A percentile compares a stretch with the other conserved stretches of the same genome.
phyloP scores from a whole-genome alignment of 2,113 vertebrate genomes.

The Pionites leucogaster region DNA sequence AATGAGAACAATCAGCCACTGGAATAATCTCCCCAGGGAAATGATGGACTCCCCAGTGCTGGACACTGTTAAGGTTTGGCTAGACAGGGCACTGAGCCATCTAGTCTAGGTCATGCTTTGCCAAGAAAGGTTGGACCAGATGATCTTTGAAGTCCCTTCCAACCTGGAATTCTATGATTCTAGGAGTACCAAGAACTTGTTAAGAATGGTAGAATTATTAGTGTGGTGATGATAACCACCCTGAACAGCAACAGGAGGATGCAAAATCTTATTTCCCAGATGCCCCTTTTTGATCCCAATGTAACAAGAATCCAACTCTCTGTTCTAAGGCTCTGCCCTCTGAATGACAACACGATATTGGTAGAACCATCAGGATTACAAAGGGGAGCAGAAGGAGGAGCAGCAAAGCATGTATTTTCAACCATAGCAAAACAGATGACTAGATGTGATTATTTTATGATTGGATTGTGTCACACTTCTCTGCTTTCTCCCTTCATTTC shows the following conservation, averaged over 20 bases:
- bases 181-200: not conserved
- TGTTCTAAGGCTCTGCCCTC: not conserved
- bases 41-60: not conserved
- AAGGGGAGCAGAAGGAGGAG: not conserved
- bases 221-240: not conserved
- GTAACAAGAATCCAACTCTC: not conserved
- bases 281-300: not conserved
- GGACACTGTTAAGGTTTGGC: not conserved
- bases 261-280: not conserved
- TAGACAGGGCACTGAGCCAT: not conserved
- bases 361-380: not conserved
- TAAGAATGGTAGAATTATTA: not conserved
- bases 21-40: not conserved
- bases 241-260: not conserved
- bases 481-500: not conserved
- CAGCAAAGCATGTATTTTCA: not conserved
- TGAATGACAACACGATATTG: fast-evolving
- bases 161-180: not conserved
- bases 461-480: not conserved
- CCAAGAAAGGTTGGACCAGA: not conserved
- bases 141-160: not conserved
- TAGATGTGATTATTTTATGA: not conserved
- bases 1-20: not conserved
- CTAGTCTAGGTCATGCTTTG: not conserved
- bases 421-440: not conserved